Evolutionary conservation across 2,797 vertebrate genomes (phyloP).

Genomic region (Danio kyathit): DNA sequence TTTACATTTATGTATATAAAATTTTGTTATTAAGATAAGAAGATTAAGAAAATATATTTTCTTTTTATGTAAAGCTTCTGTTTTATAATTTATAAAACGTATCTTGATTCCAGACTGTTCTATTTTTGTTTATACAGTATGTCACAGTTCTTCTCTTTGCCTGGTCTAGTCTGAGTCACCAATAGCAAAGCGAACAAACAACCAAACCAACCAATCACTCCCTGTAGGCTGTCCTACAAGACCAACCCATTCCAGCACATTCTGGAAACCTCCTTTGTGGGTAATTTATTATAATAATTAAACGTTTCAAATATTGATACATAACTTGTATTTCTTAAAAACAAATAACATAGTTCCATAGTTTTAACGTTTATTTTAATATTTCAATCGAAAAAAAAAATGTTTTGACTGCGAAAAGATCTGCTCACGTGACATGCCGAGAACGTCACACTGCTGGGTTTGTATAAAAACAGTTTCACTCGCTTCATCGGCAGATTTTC

Average conservation of each 20-base stretch:
- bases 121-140: not conserved
- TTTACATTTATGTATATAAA: no score
- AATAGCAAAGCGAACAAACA: slow-evolving; percentile 77
- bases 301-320: not conserved
- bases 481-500: accelerated
- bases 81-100: no score
- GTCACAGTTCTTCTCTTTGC: not conserved
- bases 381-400: not conserved
- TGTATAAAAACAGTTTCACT: slow-evolving; percentile 62
- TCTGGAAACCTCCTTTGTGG: slow-evolving; percentile 60
- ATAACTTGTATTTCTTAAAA: not conserved
- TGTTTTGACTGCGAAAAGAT: slow-evolving; percentile 70
- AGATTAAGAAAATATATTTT: no score
- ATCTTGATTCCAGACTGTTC: not conserved
- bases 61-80: no score
- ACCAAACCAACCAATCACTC: slow-evolving; percentile 69
- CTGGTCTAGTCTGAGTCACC: slow-evolving; percentile 58
- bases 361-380: not conserved
- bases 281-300: not conserved
- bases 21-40: no score
- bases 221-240: slow-evolving; percentile 1
- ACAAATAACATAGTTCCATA: not conserved
- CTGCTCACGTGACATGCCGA: slow-evolving; percentile 56
- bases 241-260: slow-evolving; percentile 66
- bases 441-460: slow-evolving; percentile 14